Conservation (phyloP, 2,888 invertebrate species). For the Diarsia mendica region DNA sequence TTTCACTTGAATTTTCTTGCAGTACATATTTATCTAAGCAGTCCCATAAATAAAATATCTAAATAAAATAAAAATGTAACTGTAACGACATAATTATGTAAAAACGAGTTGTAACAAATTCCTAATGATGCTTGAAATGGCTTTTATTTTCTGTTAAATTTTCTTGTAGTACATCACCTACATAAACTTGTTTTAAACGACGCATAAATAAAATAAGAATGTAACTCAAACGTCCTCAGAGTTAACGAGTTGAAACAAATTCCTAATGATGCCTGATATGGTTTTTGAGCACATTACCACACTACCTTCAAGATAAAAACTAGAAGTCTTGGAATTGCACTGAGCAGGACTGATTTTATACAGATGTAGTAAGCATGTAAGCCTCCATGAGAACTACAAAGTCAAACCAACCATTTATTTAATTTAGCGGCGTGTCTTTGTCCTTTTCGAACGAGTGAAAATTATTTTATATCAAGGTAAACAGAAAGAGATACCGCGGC, state of each 20-base stretch:
- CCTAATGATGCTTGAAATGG: background rate
- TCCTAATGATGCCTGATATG: background rate
- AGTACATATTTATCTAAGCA: background rate
- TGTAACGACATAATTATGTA: background rate
- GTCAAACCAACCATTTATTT: no score
- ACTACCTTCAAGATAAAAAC: background rate
- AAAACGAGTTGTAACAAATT: conserved; percentile 10
- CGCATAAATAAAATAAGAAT: background rate
- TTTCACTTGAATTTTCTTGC: background rate
- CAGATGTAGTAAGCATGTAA: no score
- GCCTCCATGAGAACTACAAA: background rate
- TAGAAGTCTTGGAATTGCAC: background rate
- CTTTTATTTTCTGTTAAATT: background rate
- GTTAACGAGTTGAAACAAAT: conserved; percentile 10
- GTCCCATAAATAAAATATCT: background rate
- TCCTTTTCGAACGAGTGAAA: no score
- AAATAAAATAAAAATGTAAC: background rate
- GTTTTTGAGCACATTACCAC: conserved; percentile 6
- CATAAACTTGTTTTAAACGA: background rate
- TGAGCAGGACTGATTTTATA: background rate
- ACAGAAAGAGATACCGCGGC: no score
- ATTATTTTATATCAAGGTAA: no score
- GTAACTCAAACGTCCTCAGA: background rate
- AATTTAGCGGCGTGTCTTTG: no score
- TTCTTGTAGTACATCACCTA: background rate